Evolutionary conservation across 2,797 vertebrate genomes (phyloP), one percentile per base, ranked within the genome.

Genomic region (Corythornis leucogaster): DNA sequence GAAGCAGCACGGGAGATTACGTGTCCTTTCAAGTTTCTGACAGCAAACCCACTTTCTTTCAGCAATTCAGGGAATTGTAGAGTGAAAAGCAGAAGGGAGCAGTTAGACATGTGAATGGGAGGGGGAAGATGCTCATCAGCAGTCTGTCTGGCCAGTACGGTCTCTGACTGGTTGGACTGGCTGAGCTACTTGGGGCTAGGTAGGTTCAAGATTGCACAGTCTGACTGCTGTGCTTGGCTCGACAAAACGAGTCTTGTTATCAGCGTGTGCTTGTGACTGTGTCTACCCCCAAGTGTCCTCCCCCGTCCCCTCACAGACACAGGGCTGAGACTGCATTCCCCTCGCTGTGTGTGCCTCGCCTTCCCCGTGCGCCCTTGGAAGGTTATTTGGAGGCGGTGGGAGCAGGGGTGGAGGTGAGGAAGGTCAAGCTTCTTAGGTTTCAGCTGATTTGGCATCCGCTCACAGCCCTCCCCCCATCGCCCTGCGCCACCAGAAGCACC

Each of bases 341-440:
- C 15, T 58, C 15, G 17, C 75, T 48, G 68, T 57, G 45, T 22
- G 73, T 30, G 63, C 73, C 71, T 61, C 30, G 85, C 85, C 61
- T 93, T 87, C 80, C 91, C 82, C 2, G 50, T 64, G 78, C 69
- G 30, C 81, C 95, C 92, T 95, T 84, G 81, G 45, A 76, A 82
- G 93, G 90, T 42, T 83, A 62, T 94, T 95, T 80, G 92, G 88
- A 93, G 80, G 53, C 46, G 80, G 54, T 92, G 94, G 81, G 87
- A 86, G 92, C 79, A 92, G 69, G 80, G 87, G 40, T 69, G 66
- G 96, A 89, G 89, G 53, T 94, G 90, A 91, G 79, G 92, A 93
- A 91, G 90, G 70, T 69, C 94, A 94, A 91, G 92, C 95, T 94
- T 91, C 96, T 96, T 96, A 92, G 86, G 88, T 96, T 96, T 96